Evolutionary conservation across 1,140 invertebrate genomes (phyloP).

Genomic region (Pteromalus puparum): DNA sequence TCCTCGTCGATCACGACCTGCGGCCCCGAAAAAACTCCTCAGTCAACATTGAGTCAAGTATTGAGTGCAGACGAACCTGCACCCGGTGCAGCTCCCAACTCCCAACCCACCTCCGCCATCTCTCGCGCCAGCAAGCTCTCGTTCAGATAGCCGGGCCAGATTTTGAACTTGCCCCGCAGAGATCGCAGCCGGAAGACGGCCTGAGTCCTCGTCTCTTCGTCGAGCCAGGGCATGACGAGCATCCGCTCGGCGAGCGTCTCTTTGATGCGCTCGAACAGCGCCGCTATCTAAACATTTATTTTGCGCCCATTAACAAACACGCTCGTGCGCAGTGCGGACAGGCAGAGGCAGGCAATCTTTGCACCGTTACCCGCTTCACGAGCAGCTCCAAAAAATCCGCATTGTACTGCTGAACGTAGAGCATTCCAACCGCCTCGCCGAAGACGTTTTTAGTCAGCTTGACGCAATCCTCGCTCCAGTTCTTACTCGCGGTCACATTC

Average conservation of each 20-base stretch:
- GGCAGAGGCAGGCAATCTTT: conserved; percentile 8
- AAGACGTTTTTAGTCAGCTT: conserved; percentile 71
- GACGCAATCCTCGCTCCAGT: conserved; percentile 72
- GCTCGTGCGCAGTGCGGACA: too few relatives aligned
- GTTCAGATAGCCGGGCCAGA: conserved; percentile 72
- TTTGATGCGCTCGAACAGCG: conserved; percentile 78
- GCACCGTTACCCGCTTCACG: conserved; percentile 66
- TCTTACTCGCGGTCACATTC: conserved; percentile 69
- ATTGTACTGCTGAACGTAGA: conserved; percentile 74
- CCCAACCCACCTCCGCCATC: conserved; percentile 64
- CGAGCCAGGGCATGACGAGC: conserved; percentile 79
- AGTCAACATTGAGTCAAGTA: too few relatives aligned
- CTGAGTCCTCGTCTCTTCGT: conserved; percentile 77
- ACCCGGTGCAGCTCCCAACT: not conserved
- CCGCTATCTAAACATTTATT: conserved; percentile 56
- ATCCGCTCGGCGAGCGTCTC: conserved; percentile 78
- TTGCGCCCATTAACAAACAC: not conserved
- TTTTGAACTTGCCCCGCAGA: conserved; percentile 77
- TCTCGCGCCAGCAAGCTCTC: conserved; percentile 65
- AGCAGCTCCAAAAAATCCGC: conserved; percentile 70
- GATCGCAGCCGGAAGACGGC: conserved; percentile 77
- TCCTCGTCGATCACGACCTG: conserved; percentile 76
- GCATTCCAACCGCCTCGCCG: conserved; percentile 69
- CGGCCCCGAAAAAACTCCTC: too few relatives aligned
- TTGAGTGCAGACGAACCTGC: too few relatives aligned